phyloP scores from a whole-genome alignment of 1,140 invertebrate genomes.

The Calycopis cecrops region DNA sequence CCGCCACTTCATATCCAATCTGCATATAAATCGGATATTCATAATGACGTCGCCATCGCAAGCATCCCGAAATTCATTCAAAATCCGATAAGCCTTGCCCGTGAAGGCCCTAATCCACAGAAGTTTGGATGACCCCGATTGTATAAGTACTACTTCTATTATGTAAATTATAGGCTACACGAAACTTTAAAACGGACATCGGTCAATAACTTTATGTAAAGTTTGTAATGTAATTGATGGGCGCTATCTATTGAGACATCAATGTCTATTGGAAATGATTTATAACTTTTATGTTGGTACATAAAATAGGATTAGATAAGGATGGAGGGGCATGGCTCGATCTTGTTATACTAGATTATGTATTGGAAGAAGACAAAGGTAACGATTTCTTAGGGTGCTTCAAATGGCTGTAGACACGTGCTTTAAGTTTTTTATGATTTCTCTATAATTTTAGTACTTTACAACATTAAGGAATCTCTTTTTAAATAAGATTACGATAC shows the following conservation, averaged over 20 bases:
- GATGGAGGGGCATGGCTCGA: too few relatives aligned
- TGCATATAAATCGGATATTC: conserved; percentile 73
- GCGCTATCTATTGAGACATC: conserved; percentile 44
- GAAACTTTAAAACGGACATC: conserved; percentile 60
- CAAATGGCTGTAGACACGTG: too few relatives aligned
- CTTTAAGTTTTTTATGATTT: too few relatives aligned
- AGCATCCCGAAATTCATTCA: conserved; percentile 67
- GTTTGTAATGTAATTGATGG: conserved; percentile 58
- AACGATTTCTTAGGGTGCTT: too few relatives aligned
- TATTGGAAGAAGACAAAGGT: too few relatives aligned
- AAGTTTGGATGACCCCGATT: conserved; percentile 68
- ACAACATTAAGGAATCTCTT: too few relatives aligned
- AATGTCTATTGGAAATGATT: conserved; percentile 1
- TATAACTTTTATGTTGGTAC: too few relatives aligned
- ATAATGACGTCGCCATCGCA: conserved; percentile 67
- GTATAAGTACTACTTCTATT: conserved; percentile 67
- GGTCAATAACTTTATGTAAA: conserved; percentile 58
- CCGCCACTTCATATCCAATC: conserved; percentile 57
- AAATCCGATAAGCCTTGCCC: conserved; percentile 66
- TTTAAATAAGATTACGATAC: too few relatives aligned
- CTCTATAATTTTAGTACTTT: too few relatives aligned
- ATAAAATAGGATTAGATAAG: too few relatives aligned
- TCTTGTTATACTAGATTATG: too few relatives aligned
- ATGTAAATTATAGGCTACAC: conserved; percentile 67
- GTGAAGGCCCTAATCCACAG: conserved; percentile 65